phyloP scores from a whole-genome alignment of 1,140 invertebrate genomes.

The Leptopilina boulardi region DNA sequence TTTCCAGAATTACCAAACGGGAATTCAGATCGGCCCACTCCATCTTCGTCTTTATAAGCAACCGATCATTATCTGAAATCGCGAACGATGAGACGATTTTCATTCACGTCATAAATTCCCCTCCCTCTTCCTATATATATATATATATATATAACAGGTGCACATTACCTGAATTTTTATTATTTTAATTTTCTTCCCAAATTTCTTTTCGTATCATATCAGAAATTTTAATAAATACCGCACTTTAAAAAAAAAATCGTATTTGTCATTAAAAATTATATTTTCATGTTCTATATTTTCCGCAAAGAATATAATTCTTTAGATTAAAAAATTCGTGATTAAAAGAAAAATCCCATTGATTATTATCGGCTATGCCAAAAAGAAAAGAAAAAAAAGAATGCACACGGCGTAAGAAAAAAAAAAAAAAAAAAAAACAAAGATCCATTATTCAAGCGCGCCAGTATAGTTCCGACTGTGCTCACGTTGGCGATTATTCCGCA shows the following conservation, averaged over 20 bases:
- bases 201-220: not conserved
- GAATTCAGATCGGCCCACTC: conserved; percentile 29
- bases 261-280: too few species aligned
- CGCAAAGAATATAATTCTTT: too few species aligned
- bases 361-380: conserved; percentile 6
- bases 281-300: too few species aligned
- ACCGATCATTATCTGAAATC: conserved; percentile 19
- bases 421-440: conserved; percentile 41
- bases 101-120: conserved; percentile 24
- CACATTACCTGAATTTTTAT: conserved; percentile 1
- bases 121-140: not conserved
- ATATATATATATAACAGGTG: not conserved
- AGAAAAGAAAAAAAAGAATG: not conserved
- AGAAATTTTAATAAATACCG: too few species aligned
- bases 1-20: conserved; percentile 36
- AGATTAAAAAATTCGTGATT: not conserved
- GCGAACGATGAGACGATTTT: conserved; percentile 20
- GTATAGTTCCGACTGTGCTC: conserved; percentile 43
- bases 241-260: too few species aligned
- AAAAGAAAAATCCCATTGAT: conserved; percentile 16
- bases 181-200: not conserved
- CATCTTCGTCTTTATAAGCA: not conserved
- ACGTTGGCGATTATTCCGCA: conserved; percentile 62
- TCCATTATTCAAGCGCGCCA: conserved; percentile 42
- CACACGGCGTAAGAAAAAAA: conserved; percentile 31